phyloP scores from a whole-genome alignment of 1,140 invertebrate genomes.

The Sycobia sp. region DNA sequence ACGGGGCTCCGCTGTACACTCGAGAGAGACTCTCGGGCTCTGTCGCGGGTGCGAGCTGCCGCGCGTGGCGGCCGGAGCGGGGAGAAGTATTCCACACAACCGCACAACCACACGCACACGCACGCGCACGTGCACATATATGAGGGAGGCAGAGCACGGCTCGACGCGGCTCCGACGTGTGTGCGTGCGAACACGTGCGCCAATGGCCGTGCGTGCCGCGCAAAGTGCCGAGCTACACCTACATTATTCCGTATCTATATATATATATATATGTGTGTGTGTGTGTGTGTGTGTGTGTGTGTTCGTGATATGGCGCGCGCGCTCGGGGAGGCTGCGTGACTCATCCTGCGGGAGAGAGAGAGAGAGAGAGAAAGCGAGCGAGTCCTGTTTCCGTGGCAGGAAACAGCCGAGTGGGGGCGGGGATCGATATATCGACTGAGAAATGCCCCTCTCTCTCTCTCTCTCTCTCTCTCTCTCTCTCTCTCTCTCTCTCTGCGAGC shows the following conservation, averaged over 20 bases:
- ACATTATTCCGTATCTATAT: too few species aligned
- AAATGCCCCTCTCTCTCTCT: constrained; percentile 41
- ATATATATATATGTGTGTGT: too few species aligned
- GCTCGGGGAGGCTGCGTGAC: constrained; percentile 59
- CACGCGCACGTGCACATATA: too few species aligned
- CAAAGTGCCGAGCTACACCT: constrained; percentile 35
- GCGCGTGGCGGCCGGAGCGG: too few species aligned
- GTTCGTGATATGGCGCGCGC: constrained; percentile 34
- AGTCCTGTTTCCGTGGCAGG: constrained; percentile 60
- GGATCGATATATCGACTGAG: constrained; percentile 64
- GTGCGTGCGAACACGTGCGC: constrained; percentile 45
- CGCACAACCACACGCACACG: too few species aligned
- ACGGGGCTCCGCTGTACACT: not conserved
- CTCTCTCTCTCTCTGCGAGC: constrained; percentile 39
- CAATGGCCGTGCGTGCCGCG: constrained; percentile 43
- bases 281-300: constrained; percentile 24
- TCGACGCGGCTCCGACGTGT: constrained; percentile 37
- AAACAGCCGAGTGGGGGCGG: constrained; percentile 56
- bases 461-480: constrained; percentile 7
- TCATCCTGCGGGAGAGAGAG: constrained; percentile 61
- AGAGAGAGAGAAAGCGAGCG: constrained; percentile 40
- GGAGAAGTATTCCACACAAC: too few species aligned
- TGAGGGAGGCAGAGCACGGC: too few species aligned
- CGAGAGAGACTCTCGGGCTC: too few species aligned
- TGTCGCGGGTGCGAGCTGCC: too few species aligned